Evolutionary conservation across 2,888 invertebrate genomes (phyloP), one percentile per base, ranked within the genome.

Genomic region (Rotaria macrura): DNA sequence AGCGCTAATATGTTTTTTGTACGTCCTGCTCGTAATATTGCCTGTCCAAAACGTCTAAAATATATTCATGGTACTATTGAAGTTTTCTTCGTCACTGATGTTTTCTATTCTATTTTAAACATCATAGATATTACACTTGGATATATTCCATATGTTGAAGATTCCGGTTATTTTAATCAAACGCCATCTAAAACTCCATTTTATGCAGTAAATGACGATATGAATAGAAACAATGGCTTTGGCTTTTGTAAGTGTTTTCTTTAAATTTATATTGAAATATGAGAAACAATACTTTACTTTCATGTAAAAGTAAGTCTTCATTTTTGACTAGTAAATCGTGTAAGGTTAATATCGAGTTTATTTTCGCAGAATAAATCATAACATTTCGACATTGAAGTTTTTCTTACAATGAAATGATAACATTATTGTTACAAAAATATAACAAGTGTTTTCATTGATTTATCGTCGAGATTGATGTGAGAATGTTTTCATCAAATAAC

Each of bases 1-100:
- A 79, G 74, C 43, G 74, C 74, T 14, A 79, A 79, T 43, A 79
- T 79, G 74, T 79, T 79, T 12, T 79, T 79, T 29, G 74, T 79
- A 25, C 74, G 74, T 43, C 74, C 74, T 25, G 74, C 74, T 20
- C 38, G 74, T 2, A 40, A 79, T 79, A 14, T 29, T 43, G 74
- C 74, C 23, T 79, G 74, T 79, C 74, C 74, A 79, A 40, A 43
- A 79, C 74, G 74, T 25, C 43, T 79, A 14, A 79, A 79, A 79
- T 79, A 29, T 79, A 79, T 79, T 9, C 74, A 79, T 79, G 29
- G 74, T 79, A 79, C 2, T 3, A 49, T 17, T 17, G 49, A 49
- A 49, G 17, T 14, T 49, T 49, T 49, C 49, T 49, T 49, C 9
- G 0, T 14, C 17, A 12, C 17, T 49, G 14, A 14, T 49, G 14